phyloP scores from a whole-genome alignment of 2,888 invertebrate genomes.

The Hydropsyche betteni region DNA sequence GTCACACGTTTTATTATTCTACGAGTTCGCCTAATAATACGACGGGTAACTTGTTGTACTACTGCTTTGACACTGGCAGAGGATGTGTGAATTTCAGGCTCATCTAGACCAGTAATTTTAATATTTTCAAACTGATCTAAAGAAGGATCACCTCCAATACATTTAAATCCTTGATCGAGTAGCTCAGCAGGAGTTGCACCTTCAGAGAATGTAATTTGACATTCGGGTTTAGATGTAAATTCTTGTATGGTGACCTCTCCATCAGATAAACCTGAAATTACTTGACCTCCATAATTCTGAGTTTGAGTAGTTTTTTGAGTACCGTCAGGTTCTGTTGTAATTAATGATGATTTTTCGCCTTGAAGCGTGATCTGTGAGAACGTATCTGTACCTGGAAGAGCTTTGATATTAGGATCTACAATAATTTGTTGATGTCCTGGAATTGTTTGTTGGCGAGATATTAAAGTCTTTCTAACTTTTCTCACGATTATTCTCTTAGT shows the following conservation, averaged over 20 bases:
- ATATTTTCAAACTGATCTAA: conserved; percentile 55
- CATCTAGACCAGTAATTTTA: conserved; percentile 53
- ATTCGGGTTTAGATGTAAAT: conserved; percentile 71
- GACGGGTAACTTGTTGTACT: conserved; percentile 82
- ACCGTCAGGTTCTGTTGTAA: conserved; percentile 69
- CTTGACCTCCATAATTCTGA: conserved; percentile 71
- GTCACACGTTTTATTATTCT: conserved; percentile 80
- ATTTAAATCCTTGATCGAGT: conserved; percentile 56
- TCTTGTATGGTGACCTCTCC: conserved; percentile 73
- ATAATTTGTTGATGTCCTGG: conserved; percentile 68
- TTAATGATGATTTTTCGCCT: conserved; percentile 71
- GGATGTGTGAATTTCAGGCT: conserved; percentile 67
- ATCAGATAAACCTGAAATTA: conserved; percentile 71
- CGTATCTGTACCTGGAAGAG: conserved; percentile 70
- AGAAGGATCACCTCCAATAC: conserved; percentile 56
- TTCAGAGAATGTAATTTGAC: conserved; percentile 67
- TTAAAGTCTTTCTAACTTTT: conserved; percentile 74
- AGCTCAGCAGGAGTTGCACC: conserved; percentile 66
- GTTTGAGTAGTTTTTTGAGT: conserved; percentile 70
- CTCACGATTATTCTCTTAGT: conserved; percentile 81
- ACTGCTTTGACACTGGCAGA: conserved; percentile 80
- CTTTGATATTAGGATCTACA: conserved; percentile 65
- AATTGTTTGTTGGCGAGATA: conserved; percentile 72
- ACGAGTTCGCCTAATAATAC: conserved; percentile 77
- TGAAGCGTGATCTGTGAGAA: conserved; percentile 75